Evolutionary conservation across 2,797 vertebrate species (phyloP), one percentile per base, ranked within the genome.

Genomic region (Clarias pachynema): DNA sequence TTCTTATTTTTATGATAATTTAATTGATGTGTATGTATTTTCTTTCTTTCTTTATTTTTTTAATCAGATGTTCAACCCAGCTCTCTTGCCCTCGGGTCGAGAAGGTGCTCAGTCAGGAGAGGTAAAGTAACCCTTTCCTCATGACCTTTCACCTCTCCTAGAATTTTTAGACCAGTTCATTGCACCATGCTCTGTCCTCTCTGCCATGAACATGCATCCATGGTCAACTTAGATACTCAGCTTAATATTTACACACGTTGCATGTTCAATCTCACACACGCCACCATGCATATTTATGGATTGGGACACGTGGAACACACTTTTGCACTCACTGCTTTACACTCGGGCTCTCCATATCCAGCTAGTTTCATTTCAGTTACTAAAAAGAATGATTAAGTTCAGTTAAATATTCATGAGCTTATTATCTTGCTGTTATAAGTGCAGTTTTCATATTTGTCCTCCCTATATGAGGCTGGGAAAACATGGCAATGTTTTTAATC

Each of bases 71-170:
- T 94, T 96, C 89, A 95, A 95, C 85, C 93, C 96, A 2, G 92
- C 93, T 1, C 62, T 94, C 40, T 91, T 94, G 83, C 96, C 95
- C 18, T 94, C 96, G 69, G 96, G 93, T 22, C 89, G 95, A 40
- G 97, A 97, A 63, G 94, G 93, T 72, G 93, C 91, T n/a, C 96
- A 94, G 12, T 96, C 96, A 4, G 97, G 97, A 89, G 97, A 98
- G 97, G 97, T 98, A 95, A 93, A 94, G 84, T 56, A 22, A 53
- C 81, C 5, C 1, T 15, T n/a, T 57, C 65, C 56, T 60, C 3
- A 57, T 77, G 65, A 44, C 2, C 29, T 49, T 80, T 80, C 24
- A 66, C 7, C 44, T 77, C 53, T 37, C 70, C 15, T 26, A 69
- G 70, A 56, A 53, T 15, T 75, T 79, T 69, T 75, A 82, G 53